Evolutionary conservation across 2,113 vertebrate genomes (phyloP), one percentile per base, ranked within the genome.

Genomic region (human (Homo sapiens)): DNA sequence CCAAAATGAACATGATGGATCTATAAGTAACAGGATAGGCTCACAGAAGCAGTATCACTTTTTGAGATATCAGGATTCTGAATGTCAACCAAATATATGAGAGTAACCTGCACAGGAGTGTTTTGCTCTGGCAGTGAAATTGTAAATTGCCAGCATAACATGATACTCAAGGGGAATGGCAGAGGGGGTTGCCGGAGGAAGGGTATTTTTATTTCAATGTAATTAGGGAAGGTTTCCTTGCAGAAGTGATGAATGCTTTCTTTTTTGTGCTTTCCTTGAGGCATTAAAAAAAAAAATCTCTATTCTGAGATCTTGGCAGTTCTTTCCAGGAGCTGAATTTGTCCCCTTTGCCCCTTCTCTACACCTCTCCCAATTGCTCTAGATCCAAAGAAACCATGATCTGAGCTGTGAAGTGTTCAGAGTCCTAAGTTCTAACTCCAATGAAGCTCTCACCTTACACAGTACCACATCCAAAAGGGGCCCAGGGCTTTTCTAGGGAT

Each of bases 261-360:
- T 78, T 45, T 78, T 90, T 38, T 70, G 30, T 17, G 17, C 8
- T 84, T 95, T 81, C 40, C 57, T 85, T 87, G 87, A 96, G 23
- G 30, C 20, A 45, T 43, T 90, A 57, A n/a, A 72, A 84, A 82
- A 40, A 11, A 27, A 84, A 35, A 35, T 5, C 55, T 70, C 18
- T 88, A 30, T 8, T 68, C 23, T 78, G 20, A 43, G 11, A 64
- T 59, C 9, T 70, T 75, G 8, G 32, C 45, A 23, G 18, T 50
- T 72, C 18, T 57, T 80, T 32, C 73, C 43, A 83, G 72, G 3
- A 86, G 40, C 17, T 68, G 30, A 8, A 68, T 27, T 59, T 73
- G 5, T 59, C 59, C 80, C 30, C 84, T 75, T 72, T 50, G 89
- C 52, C 43, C 35, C 35, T 16, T 90, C 59, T 83, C 9, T 20